Evolutionary conservation across 2,113 vertebrate genomes (phyloP).

Genomic region (Nettapus auritus): DNA sequence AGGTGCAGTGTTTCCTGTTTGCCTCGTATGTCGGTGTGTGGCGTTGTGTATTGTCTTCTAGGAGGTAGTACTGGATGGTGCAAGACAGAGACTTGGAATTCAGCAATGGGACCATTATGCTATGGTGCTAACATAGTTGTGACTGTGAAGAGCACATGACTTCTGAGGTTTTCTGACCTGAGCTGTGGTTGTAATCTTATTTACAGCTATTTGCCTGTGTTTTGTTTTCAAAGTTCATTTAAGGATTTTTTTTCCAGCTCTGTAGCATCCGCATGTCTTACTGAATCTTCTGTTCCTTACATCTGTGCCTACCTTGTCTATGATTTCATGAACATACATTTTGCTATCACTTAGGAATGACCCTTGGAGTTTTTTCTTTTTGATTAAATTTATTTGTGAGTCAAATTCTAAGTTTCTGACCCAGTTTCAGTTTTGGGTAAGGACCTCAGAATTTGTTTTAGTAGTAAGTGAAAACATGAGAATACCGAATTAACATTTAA

Average conservation of each 20-base stretch:
- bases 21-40: rapidly evolving
- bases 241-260: neutral
- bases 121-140: rapidly evolving
- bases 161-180: neutral
- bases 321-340: neutral
- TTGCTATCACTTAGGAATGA: neutral
- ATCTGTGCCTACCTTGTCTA: neutral
- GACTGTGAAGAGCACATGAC: neutral
- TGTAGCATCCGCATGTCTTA: neutral
- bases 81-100: rapidly evolving
- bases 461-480: neutral
- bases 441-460: neutral
- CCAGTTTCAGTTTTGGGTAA: neutral
- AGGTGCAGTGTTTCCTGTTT: neutral
- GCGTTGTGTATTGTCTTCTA: neutral
- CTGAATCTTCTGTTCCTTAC: neutral
- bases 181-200: neutral
- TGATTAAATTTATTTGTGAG: neutral
- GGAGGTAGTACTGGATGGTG: neutral
- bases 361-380: neutral
- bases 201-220: neutral
- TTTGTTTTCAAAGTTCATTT: neutral
- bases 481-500: neutral
- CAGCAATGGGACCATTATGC: neutral
- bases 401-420: neutral